These are phyloP conservation scores for Drosophila dives DNA, from an alignment of 2,888 invertebrate genomes.

Conservation along the genomic window DNA sequence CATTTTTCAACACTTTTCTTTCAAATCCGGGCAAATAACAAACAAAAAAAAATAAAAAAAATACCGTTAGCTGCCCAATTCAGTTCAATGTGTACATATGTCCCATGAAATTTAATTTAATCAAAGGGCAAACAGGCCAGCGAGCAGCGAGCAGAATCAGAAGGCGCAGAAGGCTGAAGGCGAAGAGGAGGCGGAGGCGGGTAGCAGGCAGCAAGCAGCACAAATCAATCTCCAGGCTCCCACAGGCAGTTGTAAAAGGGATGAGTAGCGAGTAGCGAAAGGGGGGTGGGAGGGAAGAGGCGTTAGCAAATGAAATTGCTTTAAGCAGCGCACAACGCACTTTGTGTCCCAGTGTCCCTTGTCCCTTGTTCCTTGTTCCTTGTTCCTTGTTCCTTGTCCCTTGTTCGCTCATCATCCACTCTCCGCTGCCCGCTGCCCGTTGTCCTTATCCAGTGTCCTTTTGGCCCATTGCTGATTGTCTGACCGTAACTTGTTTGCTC, in stretches of 20 bases:
- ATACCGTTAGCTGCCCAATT: constrained; percentile 36
- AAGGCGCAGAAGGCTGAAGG: neutral
- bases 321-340: constrained; percentile 70
- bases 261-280: constrained; percentile 16
- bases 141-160: constrained; percentile 18
- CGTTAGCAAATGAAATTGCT: constrained; percentile 77
- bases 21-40: constrained; percentile 48
- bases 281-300: constrained; percentile 16
- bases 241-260: constrained; percentile 53
- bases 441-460: constrained; percentile 71
- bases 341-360: constrained; percentile 53
- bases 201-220: constrained; percentile 72
- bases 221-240: constrained; percentile 82
- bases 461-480: constrained; percentile 76
- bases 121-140: constrained; percentile 80
- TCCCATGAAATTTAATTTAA: constrained; percentile 83
- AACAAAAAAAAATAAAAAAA: constrained; percentile 26
- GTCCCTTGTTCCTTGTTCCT: constrained; percentile 4
- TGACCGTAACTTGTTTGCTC: constrained; percentile 82
- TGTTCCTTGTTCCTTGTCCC: too few species aligned
- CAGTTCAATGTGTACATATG: constrained; percentile 75
- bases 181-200: constrained; percentile 8
- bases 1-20: constrained; percentile 73
- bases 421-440: constrained; percentile 35
- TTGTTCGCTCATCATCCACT: constrained; percentile 35